phyloP scores from a whole-genome alignment of 2,797 vertebrate species.

The Acanthurus leucopareius region DNA sequence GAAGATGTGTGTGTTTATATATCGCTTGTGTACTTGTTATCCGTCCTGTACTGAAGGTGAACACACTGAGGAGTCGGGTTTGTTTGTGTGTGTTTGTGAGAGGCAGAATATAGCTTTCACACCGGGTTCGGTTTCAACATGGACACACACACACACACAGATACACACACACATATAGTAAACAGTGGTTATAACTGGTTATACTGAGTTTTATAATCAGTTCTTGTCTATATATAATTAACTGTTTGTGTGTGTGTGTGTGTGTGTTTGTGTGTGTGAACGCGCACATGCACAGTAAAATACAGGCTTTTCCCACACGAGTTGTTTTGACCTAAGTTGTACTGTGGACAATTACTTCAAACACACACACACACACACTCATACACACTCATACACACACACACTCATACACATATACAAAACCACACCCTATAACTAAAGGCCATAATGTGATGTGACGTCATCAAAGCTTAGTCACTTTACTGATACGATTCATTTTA shows the following conservation, averaged over 20 bases:
- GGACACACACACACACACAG: neutral
- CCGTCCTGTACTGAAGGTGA: constrained; percentile 46
- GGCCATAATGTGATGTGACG: constrained; percentile 4
- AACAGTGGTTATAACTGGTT: no score
- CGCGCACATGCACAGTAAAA: neutral
- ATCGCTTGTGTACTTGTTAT: neutral
- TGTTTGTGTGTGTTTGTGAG: constrained; percentile 15
- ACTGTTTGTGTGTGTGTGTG: constrained; percentile 11
- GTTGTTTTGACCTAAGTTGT: neutral
- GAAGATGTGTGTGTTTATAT: constrained; percentile 5
- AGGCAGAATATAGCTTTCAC: constrained; percentile 41
- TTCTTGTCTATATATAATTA: constrained; percentile 26
- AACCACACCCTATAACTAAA: constrained; percentile 17
- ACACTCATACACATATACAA: neutral
- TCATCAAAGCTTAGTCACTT: constrained; percentile 23
- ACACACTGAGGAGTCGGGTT: constrained; percentile 12
- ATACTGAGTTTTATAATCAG: constrained; percentile 23
- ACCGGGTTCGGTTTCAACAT: neutral
- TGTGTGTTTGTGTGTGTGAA: constrained; percentile 1
- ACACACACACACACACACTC: neutral
- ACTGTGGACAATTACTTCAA: neutral
- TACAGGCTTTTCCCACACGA: constrained; percentile 8
- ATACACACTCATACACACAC: neutral
- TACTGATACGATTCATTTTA: constrained; percentile 40
- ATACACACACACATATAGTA: constrained; percentile 6